Base-by-base conservation (phyloP, 2,113 vertebrate genomes). In the Proteles cristata region DNA sequence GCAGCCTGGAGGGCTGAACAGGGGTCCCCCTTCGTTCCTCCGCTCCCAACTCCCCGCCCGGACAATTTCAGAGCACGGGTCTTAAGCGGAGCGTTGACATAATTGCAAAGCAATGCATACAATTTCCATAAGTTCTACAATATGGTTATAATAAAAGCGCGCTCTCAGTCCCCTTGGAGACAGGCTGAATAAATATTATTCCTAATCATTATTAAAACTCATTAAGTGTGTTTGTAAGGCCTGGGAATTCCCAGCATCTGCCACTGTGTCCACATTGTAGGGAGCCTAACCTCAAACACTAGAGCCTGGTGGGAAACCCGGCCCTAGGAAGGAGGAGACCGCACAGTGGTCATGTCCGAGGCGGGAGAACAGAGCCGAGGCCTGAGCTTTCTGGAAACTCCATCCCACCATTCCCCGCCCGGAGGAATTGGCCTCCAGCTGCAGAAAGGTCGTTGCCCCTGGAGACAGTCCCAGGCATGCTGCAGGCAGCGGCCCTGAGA, bases 161-260 rank as follows among this genome's bases (percentile, higher is more conserved):
- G n/a, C 89, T 65, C 93, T 69, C 16, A 0, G 85, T 97, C 97
- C 97, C 95, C 93, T 96, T 93, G 91, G 97, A 97, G 97, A 97
- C 85, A 83, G 97, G 45, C 97, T 97, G 97, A 63, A 85, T 97
- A 98, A 98, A 98, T 97, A 96, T 98, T 97, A 98, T 98, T 98
- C 88, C 94, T 93, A 88, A 97, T 96, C 90, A 98, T 97, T 97
- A 97, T 97, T 96, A 95, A 97, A 97, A 98, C 88, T 94, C 93
- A 97, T 97, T 93, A 97, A 97, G 82, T 88, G 33, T 97, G 93
- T 97, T 96, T 95, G 93, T 35, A 95, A 96, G 93, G 74, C 88
- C 90, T 21, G 7, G 94, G 96, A 96, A 98, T 93, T 94, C 94
- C 94, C 89, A 95, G 88, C 80, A 85, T 92, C 90, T 74, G 90